Conservation (phyloP, 2,797 vertebrate species). For the Xenentodon cancila region DNA sequence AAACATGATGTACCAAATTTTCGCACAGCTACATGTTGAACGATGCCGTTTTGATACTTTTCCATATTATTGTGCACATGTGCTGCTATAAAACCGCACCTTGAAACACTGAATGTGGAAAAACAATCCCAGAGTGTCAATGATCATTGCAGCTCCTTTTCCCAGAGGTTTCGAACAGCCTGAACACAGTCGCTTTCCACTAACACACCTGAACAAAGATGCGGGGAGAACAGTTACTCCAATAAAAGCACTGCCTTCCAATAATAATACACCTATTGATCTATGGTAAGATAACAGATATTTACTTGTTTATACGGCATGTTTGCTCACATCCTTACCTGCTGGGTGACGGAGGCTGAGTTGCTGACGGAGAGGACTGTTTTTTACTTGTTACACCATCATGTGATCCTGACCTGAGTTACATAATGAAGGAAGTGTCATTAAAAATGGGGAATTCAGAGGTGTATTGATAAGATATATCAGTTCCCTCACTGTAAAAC, state of each 20-base stretch:
- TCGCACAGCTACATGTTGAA: not conserved
- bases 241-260: not conserved
- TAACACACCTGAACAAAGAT: conserved; percentile 87
- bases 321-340: conserved; percentile 79
- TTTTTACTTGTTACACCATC: conserved; percentile 83
- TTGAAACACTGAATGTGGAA: conserved; percentile 98
- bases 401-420: conserved; percentile 86
- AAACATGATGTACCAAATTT: not conserved
- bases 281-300: not conserved
- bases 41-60: too few species aligned
- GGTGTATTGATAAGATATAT: too few species aligned
- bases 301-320: not conserved
- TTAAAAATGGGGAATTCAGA: too few species aligned
- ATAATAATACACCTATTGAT: not conserved
- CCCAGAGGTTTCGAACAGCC: conserved; percentile 91
- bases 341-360: conserved; percentile 88
- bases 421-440: not conserved
- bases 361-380: conserved; percentile 76
- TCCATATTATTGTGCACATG: not conserved
- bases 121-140: conserved; percentile 92
- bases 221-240: conserved; percentile 2
- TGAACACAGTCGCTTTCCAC: conserved; percentile 94
- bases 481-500: too few species aligned
- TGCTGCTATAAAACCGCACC: conserved; percentile 67
- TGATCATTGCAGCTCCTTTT: conserved; percentile 98